Evolutionary conservation across 2,888 invertebrate species (phyloP).

Genomic region (Tetragonisca angustula): DNA sequence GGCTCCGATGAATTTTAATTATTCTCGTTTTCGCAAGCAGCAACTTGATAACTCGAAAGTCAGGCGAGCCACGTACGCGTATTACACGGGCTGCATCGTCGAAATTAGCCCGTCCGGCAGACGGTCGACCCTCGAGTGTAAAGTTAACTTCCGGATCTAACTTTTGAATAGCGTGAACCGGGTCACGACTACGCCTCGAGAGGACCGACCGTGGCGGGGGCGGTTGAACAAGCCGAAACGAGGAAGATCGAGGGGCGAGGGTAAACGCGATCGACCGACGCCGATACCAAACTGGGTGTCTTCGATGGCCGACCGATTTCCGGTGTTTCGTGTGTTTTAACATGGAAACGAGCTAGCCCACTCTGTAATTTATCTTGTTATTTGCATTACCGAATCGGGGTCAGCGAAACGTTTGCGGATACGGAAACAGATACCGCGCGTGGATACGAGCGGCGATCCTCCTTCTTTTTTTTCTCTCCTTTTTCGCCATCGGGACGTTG

Average conservation of each 20-base stretch:
- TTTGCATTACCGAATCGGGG: slow-evolving; percentile 46
- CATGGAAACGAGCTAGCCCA: not conserved
- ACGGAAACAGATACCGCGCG: not conserved
- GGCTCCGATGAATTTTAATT: not conserved
- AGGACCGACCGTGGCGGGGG: not conserved
- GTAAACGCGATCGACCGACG: slow-evolving; percentile 38
- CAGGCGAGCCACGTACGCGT: slow-evolving; percentile 32
- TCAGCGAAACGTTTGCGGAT: slow-evolving; percentile 33
- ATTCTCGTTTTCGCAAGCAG: not conserved
- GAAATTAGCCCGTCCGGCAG: slow-evolving; percentile 55
- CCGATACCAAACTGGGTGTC: not conserved
- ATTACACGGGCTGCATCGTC: slow-evolving; percentile 40
- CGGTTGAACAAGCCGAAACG: not conserved
- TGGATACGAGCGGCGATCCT: not conserved
- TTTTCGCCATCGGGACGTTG: not conserved
- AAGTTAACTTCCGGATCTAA: slow-evolving; percentile 74
- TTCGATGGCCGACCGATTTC: not conserved
- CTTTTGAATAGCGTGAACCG: slow-evolving; percentile 67
- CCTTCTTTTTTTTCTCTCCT: not conserved
- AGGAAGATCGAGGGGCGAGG: slow-evolving; percentile 5
- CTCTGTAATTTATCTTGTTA: slow-evolving; percentile 37
- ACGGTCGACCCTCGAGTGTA: slow-evolving; percentile 61
- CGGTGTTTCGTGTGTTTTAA: slow-evolving; percentile 24
- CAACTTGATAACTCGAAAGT: slow-evolving; percentile 26
- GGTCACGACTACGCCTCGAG: slow-evolving; percentile 48